Conservation (phyloP, 1,140 invertebrate genomes). For the Myzus persicae region DNA sequence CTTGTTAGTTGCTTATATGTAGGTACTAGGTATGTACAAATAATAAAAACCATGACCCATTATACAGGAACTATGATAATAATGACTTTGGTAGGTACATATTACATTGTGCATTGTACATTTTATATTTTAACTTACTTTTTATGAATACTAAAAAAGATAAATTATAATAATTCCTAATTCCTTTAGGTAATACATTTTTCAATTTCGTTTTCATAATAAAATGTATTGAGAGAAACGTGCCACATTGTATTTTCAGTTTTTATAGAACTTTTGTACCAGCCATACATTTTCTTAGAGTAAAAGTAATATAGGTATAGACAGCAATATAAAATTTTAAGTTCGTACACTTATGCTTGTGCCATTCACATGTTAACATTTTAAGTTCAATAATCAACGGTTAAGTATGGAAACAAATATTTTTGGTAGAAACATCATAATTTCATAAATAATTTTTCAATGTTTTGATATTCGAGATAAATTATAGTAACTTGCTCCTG, state of each 20-base stretch:
- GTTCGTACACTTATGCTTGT: not conserved
- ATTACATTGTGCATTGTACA: not conserved
- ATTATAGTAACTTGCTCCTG: constrained; percentile 10
- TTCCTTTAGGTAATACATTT: not conserved
- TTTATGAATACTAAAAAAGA: not conserved
- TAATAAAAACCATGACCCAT: constrained; percentile 4
- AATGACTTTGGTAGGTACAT: not conserved
- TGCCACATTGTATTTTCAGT: not conserved
- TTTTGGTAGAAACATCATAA: not conserved
- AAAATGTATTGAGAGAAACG: not conserved
- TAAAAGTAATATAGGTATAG: not conserved
- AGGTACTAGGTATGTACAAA: not conserved
- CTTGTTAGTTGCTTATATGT: not conserved
- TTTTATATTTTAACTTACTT: not conserved
- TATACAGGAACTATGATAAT: not conserved
- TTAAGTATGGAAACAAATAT: not conserved
- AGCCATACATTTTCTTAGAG: not conserved
- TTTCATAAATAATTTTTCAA: not conserved
- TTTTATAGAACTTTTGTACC: not conserved
- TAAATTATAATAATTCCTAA: not conserved
- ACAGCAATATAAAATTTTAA: too few species aligned
- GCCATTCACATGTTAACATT: not conserved
- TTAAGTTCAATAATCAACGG: not conserved
- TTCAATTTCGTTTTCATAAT: not conserved
- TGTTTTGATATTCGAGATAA: constrained; percentile 6